Base-by-base conservation (phyloP, 2,113 vertebrate genomes). In the Illadopsis cleaveri region DNA sequence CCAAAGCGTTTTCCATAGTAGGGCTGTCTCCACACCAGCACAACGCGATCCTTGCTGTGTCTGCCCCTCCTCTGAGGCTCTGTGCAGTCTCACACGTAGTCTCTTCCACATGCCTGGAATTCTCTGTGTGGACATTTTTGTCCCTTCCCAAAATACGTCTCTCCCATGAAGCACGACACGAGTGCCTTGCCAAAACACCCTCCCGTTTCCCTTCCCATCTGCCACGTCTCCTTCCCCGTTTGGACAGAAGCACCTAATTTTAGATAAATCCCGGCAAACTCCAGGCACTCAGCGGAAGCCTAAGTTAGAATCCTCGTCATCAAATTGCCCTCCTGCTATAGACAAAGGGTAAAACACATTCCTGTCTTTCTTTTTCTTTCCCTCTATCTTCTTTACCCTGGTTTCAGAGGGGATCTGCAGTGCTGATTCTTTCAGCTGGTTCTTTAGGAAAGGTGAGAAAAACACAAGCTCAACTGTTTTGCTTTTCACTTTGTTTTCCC, bases 111-210 rank as follows among this genome's bases (percentile, higher is more conserved):
- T 51, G 72, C 58, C 42, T 87, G 77, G 65, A 89, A 89, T 94
- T 93, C 68, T 71, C 35, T 22, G 3, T 10, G 21, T 64, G 88
- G 70, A 82, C 61, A 22, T 47, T 95, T 89, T 71, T 51, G 22
- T 86, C 81, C 70, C n/a, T 84, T 90, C 89, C 66, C 57, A 72
- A 94, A 94, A 95, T 84, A 92, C 2, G 28, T n/a, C 84, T 91
- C 37, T 81, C 4, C 69, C 44, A 51, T 51, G 72, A 84, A 91
- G 24, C 48, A 38, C 0, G 4, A 68, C 91, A 78, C 8, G 19
- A n/a, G 8, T 1, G 4, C 21, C 76, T 82, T 91, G 80, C 77
- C 81, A 91, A 84, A 84, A 82, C 24, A 22, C 28, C 48, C 65
- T 57, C 65, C 66, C n/a, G 1, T 90, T 84, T 81, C 5, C 0